phyloP scores from a whole-genome alignment of 2,888 invertebrate species.

The Phymatocera aterrima region DNA sequence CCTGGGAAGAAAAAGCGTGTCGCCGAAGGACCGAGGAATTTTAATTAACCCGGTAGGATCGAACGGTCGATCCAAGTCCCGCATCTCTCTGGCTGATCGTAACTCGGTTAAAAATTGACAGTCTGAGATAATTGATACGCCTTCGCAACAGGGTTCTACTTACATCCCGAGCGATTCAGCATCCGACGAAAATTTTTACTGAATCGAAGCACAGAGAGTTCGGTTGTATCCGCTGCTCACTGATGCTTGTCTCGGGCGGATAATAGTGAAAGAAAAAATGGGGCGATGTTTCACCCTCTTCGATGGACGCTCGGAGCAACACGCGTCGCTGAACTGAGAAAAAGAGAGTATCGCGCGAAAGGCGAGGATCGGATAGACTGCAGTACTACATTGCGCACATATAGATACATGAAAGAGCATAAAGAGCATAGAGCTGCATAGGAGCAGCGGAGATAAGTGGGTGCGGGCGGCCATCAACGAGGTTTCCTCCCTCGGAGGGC shows the following conservation, averaged over 20 bases:
- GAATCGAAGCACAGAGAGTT: too few species aligned
- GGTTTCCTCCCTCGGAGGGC: constrained; percentile 27
- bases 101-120: background rate
- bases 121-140: background rate
- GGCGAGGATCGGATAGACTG: constrained; percentile 1
- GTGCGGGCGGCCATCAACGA: constrained; percentile 40
- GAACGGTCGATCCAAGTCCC: background rate
- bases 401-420: constrained; percentile 21
- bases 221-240: too few species aligned
- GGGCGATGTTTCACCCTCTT: background rate
- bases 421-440: background rate
- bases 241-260: background rate
- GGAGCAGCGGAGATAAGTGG: constrained; percentile 20
- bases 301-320: background rate
- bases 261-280: background rate
- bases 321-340: constrained; percentile 7
- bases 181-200: too few species aligned
- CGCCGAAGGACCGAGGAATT: background rate
- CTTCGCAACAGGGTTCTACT: background rate
- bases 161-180: too few species aligned
- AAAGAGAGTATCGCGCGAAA: background rate
- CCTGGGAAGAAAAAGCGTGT: background rate
- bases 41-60: constrained; percentile 19
- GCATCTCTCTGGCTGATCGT: background rate
- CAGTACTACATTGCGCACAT: background rate